Base-by-base conservation (phyloP, 2,888 invertebrate genomes). In the Amphiduros pacificus region DNA sequence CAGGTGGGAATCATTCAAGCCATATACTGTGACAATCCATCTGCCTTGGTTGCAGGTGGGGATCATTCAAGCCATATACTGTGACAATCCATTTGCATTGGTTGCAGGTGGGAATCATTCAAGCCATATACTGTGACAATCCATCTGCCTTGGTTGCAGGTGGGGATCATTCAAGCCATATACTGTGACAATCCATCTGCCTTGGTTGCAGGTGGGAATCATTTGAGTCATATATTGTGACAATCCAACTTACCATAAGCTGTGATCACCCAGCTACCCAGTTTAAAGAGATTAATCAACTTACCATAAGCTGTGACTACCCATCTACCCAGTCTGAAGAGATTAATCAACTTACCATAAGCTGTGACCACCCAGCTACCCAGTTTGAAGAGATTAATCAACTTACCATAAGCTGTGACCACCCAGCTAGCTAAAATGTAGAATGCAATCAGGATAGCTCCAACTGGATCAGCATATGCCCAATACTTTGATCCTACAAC, bases 381-480 rank as follows among this genome's bases (percentile, higher is more conserved):
- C 2, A 79, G 72, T 56, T 84, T 84, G 74, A 84, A 84, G 22
- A 82, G n/a, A n/a, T 17, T 36, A 36, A 36, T 11, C 9, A 26
- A 22, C 58, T 52, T 67, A 80, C 82, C 78, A 62, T 73, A 75
- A 2, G 84, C 84, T 2, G 83, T 83, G 6, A 72, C 67, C 65
- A 75, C 75, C 81, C 83, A 83, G 36, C 77, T 81, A 55, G 71
- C 66, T 2, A 79, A 72, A 57, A 84, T 84, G 74, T 84, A 84
- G 22, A 82, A 26, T n/a, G 81, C 78, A 40, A 84, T 84, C 3
- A 81, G 22, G 6, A 85, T 80, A 44, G 85, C 85, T 2, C 85
- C 85, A 11, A 79, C 63, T 0, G 85, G 84, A 68, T 85, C 85
- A 24, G 82, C 65, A 64, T 78, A 83, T 9, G 76, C 72, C 69